phyloP scores from a whole-genome alignment of 2,797 vertebrate genomes.

The Artibeus lituratus region DNA sequence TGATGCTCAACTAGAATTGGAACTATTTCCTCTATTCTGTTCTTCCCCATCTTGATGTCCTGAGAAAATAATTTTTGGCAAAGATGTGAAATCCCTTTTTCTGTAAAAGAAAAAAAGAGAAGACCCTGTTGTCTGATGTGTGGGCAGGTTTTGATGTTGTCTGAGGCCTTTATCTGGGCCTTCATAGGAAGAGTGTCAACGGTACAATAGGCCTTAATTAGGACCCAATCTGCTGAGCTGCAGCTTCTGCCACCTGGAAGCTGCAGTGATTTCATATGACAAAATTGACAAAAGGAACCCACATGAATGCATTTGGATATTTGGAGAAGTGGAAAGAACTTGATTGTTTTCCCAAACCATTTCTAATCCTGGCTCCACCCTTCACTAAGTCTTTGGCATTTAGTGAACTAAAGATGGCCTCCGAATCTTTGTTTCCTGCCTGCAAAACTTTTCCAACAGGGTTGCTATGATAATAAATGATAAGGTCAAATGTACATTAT shows the following conservation, averaged over 20 bases:
- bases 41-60: neutral
- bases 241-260: conserved; percentile 35
- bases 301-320: neutral
- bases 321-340: neutral
- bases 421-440: neutral
- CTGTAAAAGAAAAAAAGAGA: neutral
- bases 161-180: neutral
- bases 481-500: neutral
- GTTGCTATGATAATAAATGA: neutral
- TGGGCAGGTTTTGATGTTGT: neutral
- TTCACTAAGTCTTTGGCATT: neutral
- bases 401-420: neutral
- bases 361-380: neutral
- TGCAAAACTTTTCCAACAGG: neutral
- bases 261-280: neutral
- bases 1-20: neutral
- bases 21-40: neutral
- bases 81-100: neutral
- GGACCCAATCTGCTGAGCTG: neutral
- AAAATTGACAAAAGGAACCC: conserved; percentile 28
- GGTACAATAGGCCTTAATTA: conserved; percentile 14
- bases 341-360: neutral
- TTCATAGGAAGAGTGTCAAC: neutral
- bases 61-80: neutral
- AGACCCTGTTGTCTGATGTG: neutral